Evolutionary conservation across 1,140 invertebrate genomes (phyloP).

Genomic region (Uloborus diversus): DNA sequence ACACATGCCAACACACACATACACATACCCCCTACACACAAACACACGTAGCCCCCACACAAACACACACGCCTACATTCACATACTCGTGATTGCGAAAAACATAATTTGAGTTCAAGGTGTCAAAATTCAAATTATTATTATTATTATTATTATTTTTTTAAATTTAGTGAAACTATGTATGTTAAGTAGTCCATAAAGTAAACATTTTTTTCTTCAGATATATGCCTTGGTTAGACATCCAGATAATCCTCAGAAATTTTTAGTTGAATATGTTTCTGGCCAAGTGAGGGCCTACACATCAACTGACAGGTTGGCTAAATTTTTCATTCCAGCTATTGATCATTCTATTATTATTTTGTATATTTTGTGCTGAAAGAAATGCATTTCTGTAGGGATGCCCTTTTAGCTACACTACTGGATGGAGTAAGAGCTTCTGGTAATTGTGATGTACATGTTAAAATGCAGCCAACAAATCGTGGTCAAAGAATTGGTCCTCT

Average conservation of each 20-base stretch:
- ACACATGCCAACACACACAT: too few relatives aligned
- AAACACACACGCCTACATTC: too few relatives aligned
- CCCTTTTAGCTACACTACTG: conserved; percentile 90
- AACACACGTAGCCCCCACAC: too few relatives aligned
- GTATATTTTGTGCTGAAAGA: background rate
- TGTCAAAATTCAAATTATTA: too few relatives aligned
- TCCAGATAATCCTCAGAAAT: conserved; percentile 90
- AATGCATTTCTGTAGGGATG: conserved; percentile 76
- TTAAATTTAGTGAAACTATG: background rate
- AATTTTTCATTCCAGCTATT: background rate
- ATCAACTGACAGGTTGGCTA: conserved; percentile 78
- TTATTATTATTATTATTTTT: background rate
- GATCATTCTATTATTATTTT: background rate
- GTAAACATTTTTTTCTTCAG: conserved; percentile 61
- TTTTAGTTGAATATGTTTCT: conserved; percentile 93
- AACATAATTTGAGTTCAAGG: too few relatives aligned
- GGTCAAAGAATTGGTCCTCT: conserved; percentile 90
- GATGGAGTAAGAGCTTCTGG: conserved; percentile 96
- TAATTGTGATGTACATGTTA: conserved; percentile 96
- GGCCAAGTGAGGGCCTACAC: conserved; percentile 87
- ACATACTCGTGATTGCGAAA: too few relatives aligned
- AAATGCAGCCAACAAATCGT: conserved; percentile 81
- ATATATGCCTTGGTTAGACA: conserved; percentile 88
- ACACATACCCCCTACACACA: too few relatives aligned
- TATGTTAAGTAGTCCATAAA: background rate